These are phyloP conservation scores for Rachycentron canadum DNA, from an alignment of 2,797 vertebrate genomes.

Conservation along the genomic window DNA sequence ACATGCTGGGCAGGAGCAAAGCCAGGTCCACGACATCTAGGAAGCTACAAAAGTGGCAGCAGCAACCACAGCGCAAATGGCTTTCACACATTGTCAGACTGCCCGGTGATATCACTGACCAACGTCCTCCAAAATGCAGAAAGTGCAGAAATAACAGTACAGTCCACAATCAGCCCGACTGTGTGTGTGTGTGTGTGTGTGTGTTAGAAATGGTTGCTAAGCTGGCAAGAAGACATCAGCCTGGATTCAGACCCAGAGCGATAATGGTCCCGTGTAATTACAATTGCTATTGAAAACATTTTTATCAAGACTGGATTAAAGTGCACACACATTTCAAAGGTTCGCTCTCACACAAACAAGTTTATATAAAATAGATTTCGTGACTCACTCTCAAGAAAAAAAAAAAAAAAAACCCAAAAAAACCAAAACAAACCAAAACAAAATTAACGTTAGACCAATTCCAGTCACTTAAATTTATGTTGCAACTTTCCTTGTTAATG, in stretches of 20 bases:
- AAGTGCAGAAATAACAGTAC: not conserved
- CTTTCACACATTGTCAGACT: conserved; percentile 47
- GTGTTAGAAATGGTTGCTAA: not conserved
- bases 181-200: too few species aligned
- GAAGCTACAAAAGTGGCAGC: conserved; percentile 51
- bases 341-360: not conserved
- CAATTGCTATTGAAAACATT: not conserved
- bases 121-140: not conserved
- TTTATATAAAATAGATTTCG: not conserved
- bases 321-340: not conserved
- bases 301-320: not conserved
- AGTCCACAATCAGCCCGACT: not conserved
- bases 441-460: not conserved
- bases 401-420: too few species aligned
- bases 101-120: conserved; percentile 7
- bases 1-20: conserved; percentile 52
- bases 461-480: not conserved
- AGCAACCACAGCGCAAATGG: conserved; percentile 39
- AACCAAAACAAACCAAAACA: conserved; percentile 2
- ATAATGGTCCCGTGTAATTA: conserved; percentile 1
- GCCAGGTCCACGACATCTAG: conserved; percentile 59
- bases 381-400: not conserved
- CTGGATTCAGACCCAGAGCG: not conserved
- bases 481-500: not conserved
- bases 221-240: not conserved